Evolutionary conservation across 2,113 vertebrate species (phyloP).

Genomic region (Tachysurus fulvidraco): DNA sequence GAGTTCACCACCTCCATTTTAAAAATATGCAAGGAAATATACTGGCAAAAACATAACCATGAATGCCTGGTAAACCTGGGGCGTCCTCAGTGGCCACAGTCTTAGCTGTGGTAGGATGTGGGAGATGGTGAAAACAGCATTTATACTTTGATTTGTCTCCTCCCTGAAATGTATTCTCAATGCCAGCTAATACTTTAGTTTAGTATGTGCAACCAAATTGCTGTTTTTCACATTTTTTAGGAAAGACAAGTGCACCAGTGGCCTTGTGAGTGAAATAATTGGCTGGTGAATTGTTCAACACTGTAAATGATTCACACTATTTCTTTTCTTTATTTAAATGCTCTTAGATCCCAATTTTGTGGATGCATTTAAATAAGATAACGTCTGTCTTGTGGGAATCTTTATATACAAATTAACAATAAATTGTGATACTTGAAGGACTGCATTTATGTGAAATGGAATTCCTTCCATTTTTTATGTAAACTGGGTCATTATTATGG

Average conservation of each 20-base stretch:
- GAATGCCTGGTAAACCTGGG: constrained; percentile 47
- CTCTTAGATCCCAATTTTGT: background rate
- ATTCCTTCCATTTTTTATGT: background rate
- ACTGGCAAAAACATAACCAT: constrained; percentile 59
- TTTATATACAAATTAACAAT: background rate
- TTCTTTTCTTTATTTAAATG: background rate
- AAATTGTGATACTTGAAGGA: background rate
- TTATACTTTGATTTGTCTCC: constrained; percentile 55
- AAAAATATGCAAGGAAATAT: constrained; percentile 65
- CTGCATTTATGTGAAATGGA: no score
- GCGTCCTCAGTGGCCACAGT: constrained; percentile 51
- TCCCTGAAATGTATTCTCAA: constrained; percentile 50
- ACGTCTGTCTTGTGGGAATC: background rate
- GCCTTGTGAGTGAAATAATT: background rate
- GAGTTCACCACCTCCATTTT: constrained; percentile 53
- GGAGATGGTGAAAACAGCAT: constrained; percentile 60
- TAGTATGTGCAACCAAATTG: constrained; percentile 40
- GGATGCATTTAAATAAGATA: background rate
- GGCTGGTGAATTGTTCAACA: background rate
- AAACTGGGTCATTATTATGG: background rate
- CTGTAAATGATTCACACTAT: background rate
- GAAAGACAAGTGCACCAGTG: constrained; percentile 32
- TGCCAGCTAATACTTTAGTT: constrained; percentile 55
- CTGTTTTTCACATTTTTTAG: constrained; percentile 23
- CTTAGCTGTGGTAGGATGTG: constrained; percentile 66